phyloP scores from a whole-genome alignment of 1,140 invertebrate genomes.

The Drosophila tani region DNA sequence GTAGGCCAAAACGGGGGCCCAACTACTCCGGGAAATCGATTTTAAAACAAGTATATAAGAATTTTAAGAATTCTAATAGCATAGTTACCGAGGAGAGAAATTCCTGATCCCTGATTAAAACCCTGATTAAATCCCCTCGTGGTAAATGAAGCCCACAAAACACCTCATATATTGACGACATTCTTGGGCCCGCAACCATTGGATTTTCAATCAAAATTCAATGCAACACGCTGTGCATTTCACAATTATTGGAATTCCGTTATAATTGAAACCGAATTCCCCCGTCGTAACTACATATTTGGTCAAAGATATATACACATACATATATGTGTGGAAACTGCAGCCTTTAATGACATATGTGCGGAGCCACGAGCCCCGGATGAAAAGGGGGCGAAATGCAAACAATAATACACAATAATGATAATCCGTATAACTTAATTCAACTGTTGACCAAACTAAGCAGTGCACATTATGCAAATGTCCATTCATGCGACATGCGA shows the following conservation, averaged over 20 bases:
- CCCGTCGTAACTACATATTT: background rate
- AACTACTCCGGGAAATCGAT: background rate
- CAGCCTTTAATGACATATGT: conserved; percentile 9
- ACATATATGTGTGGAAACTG: background rate
- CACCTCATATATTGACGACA: background rate
- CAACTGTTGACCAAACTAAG: conserved; percentile 56
- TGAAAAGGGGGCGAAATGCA: conserved; percentile 3
- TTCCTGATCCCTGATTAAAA: no score
- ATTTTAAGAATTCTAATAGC: no score
- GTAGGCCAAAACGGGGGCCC: conserved; percentile 7
- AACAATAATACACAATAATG: conserved; percentile 37
- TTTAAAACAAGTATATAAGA: no score
- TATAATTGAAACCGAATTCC: conserved; percentile 9
- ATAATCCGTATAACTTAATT: conserved; percentile 56
- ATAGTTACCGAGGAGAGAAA: no score
- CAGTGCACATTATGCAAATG: conserved; percentile 70
- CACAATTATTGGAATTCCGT: background rate
- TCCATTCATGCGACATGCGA: conserved; percentile 42
- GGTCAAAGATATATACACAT: background rate
- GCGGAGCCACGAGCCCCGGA: background rate
- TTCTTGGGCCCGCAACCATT: background rate
- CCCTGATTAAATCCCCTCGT: background rate
- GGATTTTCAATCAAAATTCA: conserved; percentile 13
- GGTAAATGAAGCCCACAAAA: background rate
- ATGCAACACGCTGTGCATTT: background rate